These are phyloP conservation scores for Clytia hemisphaerica DNA, from an alignment of 30 jellyfish, hydroid and myxozoan species.

Conservation along the genomic window DNA sequence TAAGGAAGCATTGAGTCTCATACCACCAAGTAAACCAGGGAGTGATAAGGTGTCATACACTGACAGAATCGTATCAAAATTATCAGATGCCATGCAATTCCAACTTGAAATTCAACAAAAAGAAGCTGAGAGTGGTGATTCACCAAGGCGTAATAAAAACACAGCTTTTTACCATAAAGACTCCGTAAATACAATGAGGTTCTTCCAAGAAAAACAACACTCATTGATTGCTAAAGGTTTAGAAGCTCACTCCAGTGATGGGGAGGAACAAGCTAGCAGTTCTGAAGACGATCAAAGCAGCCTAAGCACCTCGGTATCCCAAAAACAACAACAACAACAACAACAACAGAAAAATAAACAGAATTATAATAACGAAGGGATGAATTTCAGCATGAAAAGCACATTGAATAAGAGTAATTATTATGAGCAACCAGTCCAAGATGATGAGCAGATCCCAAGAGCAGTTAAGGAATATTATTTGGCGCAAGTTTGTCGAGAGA, in stretches of 20 bases:
- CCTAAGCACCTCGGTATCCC: no score
- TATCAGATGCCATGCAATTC: conserved; percentile 63
- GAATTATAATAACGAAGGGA: no score
- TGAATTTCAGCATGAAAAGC: no score
- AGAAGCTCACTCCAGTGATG: conserved; percentile 42
- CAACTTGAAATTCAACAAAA: conserved; percentile 11
- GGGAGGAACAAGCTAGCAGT: no score
- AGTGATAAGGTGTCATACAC: conserved; percentile 5
- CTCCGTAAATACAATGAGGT: background rate
- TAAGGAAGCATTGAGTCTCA: conserved; percentile 47
- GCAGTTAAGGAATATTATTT: no score
- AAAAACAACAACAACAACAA: no score
- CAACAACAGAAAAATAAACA: no score
- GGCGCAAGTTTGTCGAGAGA: no score
- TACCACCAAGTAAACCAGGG: conserved; percentile 38
- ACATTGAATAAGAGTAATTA: no score
- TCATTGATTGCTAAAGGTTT: conserved; percentile 74
- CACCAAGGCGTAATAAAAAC: background rate
- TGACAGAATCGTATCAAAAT: conserved; percentile 63
- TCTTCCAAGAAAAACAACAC: conserved; percentile 27
- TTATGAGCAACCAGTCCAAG: no score
- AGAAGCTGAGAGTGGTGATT: background rate
- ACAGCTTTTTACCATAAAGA: background rate
- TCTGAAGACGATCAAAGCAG: no score
- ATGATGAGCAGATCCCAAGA: no score